Percentiles rank a stretch among this genome's conserved stretches.
These are phyloP conservation scores for Copidosoma aretas DNA, from an alignment of 2,888 invertebrate species.

Conservation along the genomic window DNA sequence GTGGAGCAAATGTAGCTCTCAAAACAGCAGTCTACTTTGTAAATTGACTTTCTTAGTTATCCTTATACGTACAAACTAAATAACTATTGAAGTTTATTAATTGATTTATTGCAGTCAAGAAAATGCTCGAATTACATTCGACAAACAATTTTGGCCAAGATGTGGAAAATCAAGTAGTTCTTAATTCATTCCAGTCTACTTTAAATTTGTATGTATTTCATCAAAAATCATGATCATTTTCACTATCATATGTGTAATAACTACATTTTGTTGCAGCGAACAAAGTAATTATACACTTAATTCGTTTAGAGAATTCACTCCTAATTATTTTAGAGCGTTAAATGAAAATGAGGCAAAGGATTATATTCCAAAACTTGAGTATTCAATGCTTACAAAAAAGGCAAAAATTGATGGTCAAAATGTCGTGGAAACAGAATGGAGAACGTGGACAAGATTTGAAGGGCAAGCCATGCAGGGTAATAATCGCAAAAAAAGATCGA, in stretches of 20 bases:
- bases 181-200: slow-evolving; percentile 52
- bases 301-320: slow-evolving; percentile 62
- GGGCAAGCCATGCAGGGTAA: slow-evolving; percentile 55
- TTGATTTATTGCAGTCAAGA: slow-evolving; percentile 20
- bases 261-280: slow-evolving; percentile 44
- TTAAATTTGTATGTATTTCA: slow-evolving; percentile 54
- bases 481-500: slow-evolving; percentile 19
- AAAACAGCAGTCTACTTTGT: no score
- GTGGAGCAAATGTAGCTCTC: no score
- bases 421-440: slow-evolving; percentile 57
- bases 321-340: slow-evolving; percentile 58
- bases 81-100: not conserved
- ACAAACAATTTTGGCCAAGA: slow-evolving; percentile 7
- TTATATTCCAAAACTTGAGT: slow-evolving; percentile 66
- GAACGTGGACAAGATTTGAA: slow-evolving; percentile 63
- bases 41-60: not conserved
- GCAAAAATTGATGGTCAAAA: slow-evolving; percentile 44
- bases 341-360: slow-evolving; percentile 56
- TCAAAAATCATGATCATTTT: slow-evolving; percentile 4
- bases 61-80: not conserved
- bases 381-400: slow-evolving; percentile 63
- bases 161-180: slow-evolving; percentile 11
- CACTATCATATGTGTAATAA: slow-evolving; percentile 18
- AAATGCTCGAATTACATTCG: slow-evolving; percentile 31
- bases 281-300: slow-evolving; percentile 52